Evolutionary conservation across 1,140 invertebrate genomes (phyloP), one percentile per base, ranked within the genome.

Genomic region (Musca vetustissima): DNA sequence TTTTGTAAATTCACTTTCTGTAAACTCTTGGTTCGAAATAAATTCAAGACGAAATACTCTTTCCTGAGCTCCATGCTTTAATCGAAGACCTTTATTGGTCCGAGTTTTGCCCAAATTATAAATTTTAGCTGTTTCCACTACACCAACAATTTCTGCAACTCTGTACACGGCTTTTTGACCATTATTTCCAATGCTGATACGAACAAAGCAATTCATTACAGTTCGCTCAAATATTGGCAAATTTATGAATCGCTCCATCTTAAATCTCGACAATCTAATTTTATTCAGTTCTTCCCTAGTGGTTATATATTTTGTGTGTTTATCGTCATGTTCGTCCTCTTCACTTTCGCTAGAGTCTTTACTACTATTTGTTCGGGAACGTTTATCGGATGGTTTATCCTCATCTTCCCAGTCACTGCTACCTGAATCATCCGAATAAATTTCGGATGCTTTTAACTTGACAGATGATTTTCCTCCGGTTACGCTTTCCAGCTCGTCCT

Each of bases 1-100:
- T 80, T 97, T 96, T 47, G 88, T 86, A 80, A 96, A 99, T 84
- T 99, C 98, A 3, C 87, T 89, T 21, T 98, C 93, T 0, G 92
- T 92, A 78, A 98, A 98, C 75, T 96, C 93, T 83, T 93, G 91
- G 87, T 99, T 99, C 4, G 96, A 98, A n/a, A 99, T 93, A 83
- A 98, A 99, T 82, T 98, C 96, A 64, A 99, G 84, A 32, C 97
- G 84, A 80, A 98, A 99, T 0, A 98, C 95, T 28, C 95, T 85
- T 81, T 98, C 95, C 70, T 97, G 92, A 0, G 88, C 87, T 0
- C 95, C 97, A 82, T 98, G 95, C 52, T 93, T 88, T 47, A 88
- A 78, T 69, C 87, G 88, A 2, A 92, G 79, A 0, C 90, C 90
- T 77, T 98, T 98, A 84, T 99, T 99, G 4, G 98, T 99, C 72